Conservation (phyloP, 2,797 vertebrate genomes). For the Alcedo quadribrachys region DNA sequence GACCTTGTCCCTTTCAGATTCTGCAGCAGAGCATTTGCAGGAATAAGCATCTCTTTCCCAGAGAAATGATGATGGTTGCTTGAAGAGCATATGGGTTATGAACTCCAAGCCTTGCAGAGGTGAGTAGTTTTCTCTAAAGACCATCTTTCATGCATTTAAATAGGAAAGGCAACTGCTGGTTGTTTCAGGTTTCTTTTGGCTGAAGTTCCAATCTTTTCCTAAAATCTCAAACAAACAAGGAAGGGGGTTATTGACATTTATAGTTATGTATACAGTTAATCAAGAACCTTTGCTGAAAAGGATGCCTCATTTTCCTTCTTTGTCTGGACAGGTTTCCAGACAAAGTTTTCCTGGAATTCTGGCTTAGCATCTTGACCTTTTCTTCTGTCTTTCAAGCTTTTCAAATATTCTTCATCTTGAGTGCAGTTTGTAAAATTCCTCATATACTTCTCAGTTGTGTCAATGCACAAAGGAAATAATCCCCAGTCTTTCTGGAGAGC, state of each 20-base stretch:
- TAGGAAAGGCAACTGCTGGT: background rate
- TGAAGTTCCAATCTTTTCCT: background rate
- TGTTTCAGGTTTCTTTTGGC: background rate
- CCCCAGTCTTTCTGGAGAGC: background rate
- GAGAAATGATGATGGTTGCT: background rate
- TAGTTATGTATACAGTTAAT: background rate
- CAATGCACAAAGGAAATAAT: conserved; percentile 7
- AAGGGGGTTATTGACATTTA: background rate
- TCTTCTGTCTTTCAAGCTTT: background rate
- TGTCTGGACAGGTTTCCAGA: background rate
- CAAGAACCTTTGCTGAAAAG: background rate
- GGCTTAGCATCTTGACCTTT: background rate
- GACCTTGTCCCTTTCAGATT: background rate
- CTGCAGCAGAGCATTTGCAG: fast-evolving
- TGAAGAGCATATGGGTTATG: background rate
- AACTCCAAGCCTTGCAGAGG: background rate
- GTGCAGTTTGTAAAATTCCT: background rate
- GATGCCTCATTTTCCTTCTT: background rate
- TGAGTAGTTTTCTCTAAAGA: background rate
- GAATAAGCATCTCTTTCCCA: background rate
- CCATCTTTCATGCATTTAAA: background rate
- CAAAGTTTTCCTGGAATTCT: conserved; percentile 36
- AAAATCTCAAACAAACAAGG: background rate
- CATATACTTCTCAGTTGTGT: background rate
- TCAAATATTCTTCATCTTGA: background rate